Percentiles rank a stretch among this genome's conserved stretches.
These are phyloP conservation scores for Mareca penelope DNA, from an alignment of 2,797 vertebrate species.

Conservation along the genomic window DNA sequence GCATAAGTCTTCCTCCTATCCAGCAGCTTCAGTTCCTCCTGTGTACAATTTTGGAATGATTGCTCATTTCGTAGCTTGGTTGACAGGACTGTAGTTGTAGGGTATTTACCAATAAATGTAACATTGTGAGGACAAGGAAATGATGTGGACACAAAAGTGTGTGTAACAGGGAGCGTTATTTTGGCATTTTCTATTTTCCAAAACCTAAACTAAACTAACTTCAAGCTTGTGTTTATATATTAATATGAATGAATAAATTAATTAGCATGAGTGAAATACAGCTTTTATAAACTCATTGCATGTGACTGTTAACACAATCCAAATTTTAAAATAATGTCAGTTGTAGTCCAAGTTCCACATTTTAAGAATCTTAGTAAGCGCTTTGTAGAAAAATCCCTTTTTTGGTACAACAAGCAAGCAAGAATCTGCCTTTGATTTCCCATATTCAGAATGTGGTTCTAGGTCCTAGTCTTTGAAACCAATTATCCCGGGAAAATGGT, in stretches of 20 bases:
- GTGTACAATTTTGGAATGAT: background rate
- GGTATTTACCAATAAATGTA: background rate
- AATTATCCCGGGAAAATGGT: background rate
- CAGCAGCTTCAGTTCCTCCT: background rate
- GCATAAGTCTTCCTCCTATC: background rate
- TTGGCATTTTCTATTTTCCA: background rate
- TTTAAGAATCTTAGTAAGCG: background rate
- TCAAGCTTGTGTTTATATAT: background rate
- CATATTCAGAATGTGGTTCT: background rate
- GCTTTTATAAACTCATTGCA: background rate
- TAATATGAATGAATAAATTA: background rate
- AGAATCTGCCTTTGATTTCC: background rate
- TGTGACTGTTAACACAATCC: background rate
- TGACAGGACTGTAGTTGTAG: background rate
- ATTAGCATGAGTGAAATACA: background rate
- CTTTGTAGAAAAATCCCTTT: background rate
- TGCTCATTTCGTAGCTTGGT: background rate
- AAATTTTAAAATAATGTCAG: background rate
- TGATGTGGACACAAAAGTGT: fast-evolving
- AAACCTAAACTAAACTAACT: background rate
- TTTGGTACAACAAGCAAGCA: background rate
- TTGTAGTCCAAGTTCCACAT: background rate
- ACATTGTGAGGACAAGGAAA: background rate
- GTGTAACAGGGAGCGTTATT: background rate
- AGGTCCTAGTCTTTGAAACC: background rate